Base-by-base conservation (phyloP, 2,888 invertebrate species). In the Chelonus formosanus region DNA sequence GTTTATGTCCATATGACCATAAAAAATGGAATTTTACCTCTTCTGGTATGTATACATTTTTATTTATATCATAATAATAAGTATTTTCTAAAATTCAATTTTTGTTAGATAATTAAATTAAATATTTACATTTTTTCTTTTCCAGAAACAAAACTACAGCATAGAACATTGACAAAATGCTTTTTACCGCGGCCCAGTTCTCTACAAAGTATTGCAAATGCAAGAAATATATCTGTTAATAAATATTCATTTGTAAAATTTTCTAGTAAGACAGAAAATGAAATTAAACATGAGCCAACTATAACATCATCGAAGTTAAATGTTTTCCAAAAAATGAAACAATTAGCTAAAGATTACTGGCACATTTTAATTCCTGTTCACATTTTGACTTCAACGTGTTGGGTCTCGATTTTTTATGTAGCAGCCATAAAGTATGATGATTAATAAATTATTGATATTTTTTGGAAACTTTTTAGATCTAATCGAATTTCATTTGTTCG, bases 301-400 rank as follows among this genome's bases (percentile, higher is more conserved):
- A 8, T 7, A 35, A 54, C 36, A 36, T 5, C 64, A 4, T 67
- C 74, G 44, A 89, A 93, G 81, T 79, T 85, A 74, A 88, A 91
- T 1, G 80, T 96, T 3, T 90, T 95, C 78, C 89, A 93, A 75
- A 90, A 89, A 78, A 96, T 98, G 84, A 97, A 96, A 84, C 87
- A 91, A 78, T 94, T 97, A 91, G 95, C 95, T 81, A 93, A 92
- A 82, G 93, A 97, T 80, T 98, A 98, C 85, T 98, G 98, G 95
- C 97, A 98, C 85, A 93, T 98, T 63, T 86, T 97, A 65, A 87
- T 98, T 65, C 98, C 96, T 3, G 98, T 99, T 3, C 98, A 99
- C 85, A 80, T 93, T 57, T 89, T 90, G 20, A 97, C 97, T 6
- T 98, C 97, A 3, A 86, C 90, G 43, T 87, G 92, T 64, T 99